Base-by-base conservation (phyloP, 2,888 invertebrate species). In the Oscheius myriophilus region DNA sequence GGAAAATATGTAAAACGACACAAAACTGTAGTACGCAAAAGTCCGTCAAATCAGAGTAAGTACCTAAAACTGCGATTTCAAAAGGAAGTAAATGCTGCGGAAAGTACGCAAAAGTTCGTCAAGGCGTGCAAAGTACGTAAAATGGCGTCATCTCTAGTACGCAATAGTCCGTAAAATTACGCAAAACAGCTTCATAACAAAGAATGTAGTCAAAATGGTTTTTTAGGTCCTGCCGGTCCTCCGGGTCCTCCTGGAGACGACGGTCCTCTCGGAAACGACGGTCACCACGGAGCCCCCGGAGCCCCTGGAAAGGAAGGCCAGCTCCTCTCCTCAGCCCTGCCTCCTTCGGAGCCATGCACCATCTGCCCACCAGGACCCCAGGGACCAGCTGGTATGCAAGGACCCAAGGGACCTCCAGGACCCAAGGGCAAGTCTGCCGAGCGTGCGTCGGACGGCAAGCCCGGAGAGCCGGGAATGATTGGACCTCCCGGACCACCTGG, bases 401-500 rank as follows among this genome's bases (percentile, higher is more conserved):
- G 81, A 77, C 75, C 76, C 54, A 72, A 74, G 68, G 78, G 84
- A 75, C 83, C 83, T 46, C 75, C 77, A 42, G 85, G 85, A 64
- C 82, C 84, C 42, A 84, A 82, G 71, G 85, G 85, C 45, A 74
- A 78, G 62, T 79, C 84, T n/a, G 84, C 84, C 51, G 82, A 83
- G 52, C 78, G 79, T 59, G 84, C 82, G 25, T 69, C 73, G 70
- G 74, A 80, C 52, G 83, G 81, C 42, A 79, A 78, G 72, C 67
- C 69, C 14, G 79, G 77, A 58, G 79, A 79, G 67, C 69, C 72
- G 23, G 79, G 79, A 58, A 80, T 78, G 78, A 74, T 75, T 26
- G 83, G 83, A 59, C 81, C 81, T 49, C 79, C 82, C 54, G 83
- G 84, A 71, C 80, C 83, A 52, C 79, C 82, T 61, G 83, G 80